These are phyloP conservation scores for Stictocephala bisonia DNA, from an alignment of 2,888 invertebrate genomes.

Conservation along the genomic window DNA sequence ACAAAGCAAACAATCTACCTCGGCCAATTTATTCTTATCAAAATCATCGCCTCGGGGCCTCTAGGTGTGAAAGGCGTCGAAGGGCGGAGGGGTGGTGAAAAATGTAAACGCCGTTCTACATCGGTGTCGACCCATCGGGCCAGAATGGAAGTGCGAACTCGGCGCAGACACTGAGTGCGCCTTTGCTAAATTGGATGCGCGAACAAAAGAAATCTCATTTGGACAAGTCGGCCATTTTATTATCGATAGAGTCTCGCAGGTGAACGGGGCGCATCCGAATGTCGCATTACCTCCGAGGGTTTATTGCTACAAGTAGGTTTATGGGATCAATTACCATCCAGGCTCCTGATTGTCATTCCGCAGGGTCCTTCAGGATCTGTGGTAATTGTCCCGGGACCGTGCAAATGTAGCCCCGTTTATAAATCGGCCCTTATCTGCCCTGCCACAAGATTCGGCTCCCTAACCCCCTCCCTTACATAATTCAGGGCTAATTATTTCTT, in stretches of 20 bases:
- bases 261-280: constrained; percentile 25
- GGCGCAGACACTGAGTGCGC: too few species aligned
- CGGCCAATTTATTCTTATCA: constrained; percentile 33
- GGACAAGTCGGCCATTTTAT: constrained; percentile 38
- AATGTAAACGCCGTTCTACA: constrained; percentile 16
- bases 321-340: constrained; percentile 41
- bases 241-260: constrained; percentile 35
- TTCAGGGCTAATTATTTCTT: constrained; percentile 42
- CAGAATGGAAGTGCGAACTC: too few species aligned
- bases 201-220: constrained; percentile 47
- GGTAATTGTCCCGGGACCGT: constrained; percentile 31
- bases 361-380: constrained; percentile 26
- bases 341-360: constrained; percentile 35
- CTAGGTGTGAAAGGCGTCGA: too few species aligned
- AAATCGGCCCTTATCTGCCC: constrained; percentile 15
- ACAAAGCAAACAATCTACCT: constrained; percentile 15
- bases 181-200: constrained; percentile 38
- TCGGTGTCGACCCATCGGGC: constrained; percentile 1
- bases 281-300: constrained; percentile 26
- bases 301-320: constrained; percentile 6
- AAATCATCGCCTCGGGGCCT: constrained; percentile 26
- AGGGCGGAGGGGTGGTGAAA: constrained; percentile 5
- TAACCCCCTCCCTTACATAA: constrained; percentile 25
- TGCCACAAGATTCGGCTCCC: constrained; percentile 25
- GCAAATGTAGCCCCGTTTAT: constrained; percentile 24